These are phyloP conservation scores for Dynastes tityus DNA, from an alignment of 2,888 invertebrate species.

Conservation along the genomic window DNA sequence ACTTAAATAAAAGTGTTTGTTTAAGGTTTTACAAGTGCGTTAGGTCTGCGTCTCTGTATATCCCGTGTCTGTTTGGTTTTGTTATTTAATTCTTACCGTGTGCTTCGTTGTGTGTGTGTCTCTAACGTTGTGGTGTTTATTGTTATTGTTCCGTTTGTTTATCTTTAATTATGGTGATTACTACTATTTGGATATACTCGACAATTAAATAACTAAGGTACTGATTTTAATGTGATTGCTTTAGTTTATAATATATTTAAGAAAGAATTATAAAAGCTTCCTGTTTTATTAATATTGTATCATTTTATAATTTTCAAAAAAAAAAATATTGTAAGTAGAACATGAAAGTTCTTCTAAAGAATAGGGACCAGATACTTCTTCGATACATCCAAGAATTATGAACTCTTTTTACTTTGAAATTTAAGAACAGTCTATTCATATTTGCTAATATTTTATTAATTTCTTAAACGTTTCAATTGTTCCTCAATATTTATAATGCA, in stretches of 20 bases:
- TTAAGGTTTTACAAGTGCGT: constrained; percentile 50
- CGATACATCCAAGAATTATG: too few relatives aligned
- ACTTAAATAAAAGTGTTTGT: constrained; percentile 48
- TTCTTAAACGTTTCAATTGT: too few relatives aligned
- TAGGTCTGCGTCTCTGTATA: not conserved
- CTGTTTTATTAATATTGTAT: too few relatives aligned
- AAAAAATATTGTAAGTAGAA: too few relatives aligned
- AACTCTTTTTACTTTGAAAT: not conserved
- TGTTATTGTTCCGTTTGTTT: constrained; percentile 22
- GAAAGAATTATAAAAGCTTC: too few relatives aligned
- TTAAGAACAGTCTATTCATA: too few relatives aligned
- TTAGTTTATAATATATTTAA: too few relatives aligned
- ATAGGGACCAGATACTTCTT: too few relatives aligned
- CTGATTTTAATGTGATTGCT: not conserved
- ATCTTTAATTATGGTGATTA: constrained; percentile 25
- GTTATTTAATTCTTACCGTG: constrained; percentile 44
- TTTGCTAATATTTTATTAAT: too few relatives aligned
- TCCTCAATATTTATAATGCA: too few relatives aligned
- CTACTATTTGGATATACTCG: not conserved
- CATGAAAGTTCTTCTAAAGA: too few relatives aligned
- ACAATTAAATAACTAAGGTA: not conserved
- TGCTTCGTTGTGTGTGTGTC: constrained; percentile 22
- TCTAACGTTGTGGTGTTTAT: constrained; percentile 43
- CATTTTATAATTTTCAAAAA: too few relatives aligned
- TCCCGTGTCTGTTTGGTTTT: constrained; percentile 33